phyloP scores from a whole-genome alignment of 2,888 invertebrate species.

The Amblyjoppa proteus region DNA sequence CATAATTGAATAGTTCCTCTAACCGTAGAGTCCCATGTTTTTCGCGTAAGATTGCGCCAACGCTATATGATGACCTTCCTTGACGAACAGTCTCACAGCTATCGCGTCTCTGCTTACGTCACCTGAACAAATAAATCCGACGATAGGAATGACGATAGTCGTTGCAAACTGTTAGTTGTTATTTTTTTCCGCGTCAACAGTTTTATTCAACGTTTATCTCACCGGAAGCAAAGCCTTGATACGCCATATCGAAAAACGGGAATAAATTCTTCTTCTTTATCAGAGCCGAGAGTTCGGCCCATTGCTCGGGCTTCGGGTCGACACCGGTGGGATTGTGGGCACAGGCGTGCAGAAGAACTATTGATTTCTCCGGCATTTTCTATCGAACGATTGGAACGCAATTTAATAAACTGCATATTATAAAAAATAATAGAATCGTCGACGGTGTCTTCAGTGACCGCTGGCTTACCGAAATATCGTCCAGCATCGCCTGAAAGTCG shows the following conservation, averaged over 20 bases:
- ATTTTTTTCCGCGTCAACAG: constrained; percentile 9
- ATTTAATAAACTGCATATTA: background rate
- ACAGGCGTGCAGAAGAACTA: constrained; percentile 97
- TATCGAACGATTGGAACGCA: constrained; percentile 84
- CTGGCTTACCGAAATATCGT: constrained; percentile 92
- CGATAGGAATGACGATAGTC: background rate
- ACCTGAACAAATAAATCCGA: constrained; percentile 86
- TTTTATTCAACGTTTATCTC: constrained; percentile 30
- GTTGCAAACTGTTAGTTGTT: background rate
- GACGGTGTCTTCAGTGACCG: background rate
- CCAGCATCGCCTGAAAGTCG: constrained; percentile 94
- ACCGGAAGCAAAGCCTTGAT: constrained; percentile 97
- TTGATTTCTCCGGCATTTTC: constrained; percentile 96
- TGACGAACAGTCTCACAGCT: constrained; percentile 94
- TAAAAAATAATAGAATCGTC: background rate
- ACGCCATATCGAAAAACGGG: constrained; percentile 99
- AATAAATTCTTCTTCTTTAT: constrained; percentile 93
- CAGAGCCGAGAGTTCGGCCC: constrained; percentile 94
- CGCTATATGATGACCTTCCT: constrained; percentile 94
- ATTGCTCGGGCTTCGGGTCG: constrained; percentile 95
- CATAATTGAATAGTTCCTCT: constrained; percentile 44
- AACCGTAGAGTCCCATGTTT: constrained; percentile 96
- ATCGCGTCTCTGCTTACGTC: constrained; percentile 94
- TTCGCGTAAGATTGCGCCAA: constrained; percentile 98
- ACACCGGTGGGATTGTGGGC: constrained; percentile 99